Base-by-base conservation (phyloP, 2,797 vertebrate species). In the Poecilia velifera region DNA sequence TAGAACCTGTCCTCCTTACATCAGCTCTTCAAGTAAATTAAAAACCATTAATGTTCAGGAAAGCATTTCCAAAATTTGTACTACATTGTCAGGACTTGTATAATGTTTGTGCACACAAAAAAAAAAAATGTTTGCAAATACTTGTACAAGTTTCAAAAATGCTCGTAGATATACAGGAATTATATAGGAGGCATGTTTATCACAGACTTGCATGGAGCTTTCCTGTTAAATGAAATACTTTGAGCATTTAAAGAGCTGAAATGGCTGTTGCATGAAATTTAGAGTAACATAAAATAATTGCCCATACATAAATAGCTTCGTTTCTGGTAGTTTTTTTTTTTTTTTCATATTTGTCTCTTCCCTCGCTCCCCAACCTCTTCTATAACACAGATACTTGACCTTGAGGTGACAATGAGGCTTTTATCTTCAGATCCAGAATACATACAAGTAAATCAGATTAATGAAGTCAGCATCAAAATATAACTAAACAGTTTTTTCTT, bases 361-460 rank as follows among this genome's bases (percentile, higher is more conserved):
- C 62, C 62, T 16, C 34, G 3, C 18, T 14, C 16, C 31, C 59
- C 14, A 20, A 64, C 34, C 28, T 34, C 31, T 43, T 70, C 12
- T 43, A 72, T 46, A 72, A 72, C 68, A 71, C 41, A 72, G 25
- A 72, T 72, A 72, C 43, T 72, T 46, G 68, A 72, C 25, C 68
- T 16, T 28, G 86, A 92, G 88, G 84, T 77, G 86, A 78, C 89
- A 87, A 84, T 64, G 84, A 89, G 88, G 78, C 85, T 87, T 81
- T 87, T 45, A 84, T 86, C 72, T 83, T 76, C 74, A 90, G 88
- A 90, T 89, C 90, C 91, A 92, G 86, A 87, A 91, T 90, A 91
- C 83, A 88, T 75, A 83, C 31, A 73, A 51, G 25, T 28, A 46
- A 46, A 71, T 71, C 68, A 73, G 34, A 34, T 9, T 36, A 20